A percentile compares a stretch with the other conserved stretches of the same genome.
phyloP scores from a whole-genome alignment of 2,797 vertebrate species.

The Rhinogobio ventralis region DNA sequence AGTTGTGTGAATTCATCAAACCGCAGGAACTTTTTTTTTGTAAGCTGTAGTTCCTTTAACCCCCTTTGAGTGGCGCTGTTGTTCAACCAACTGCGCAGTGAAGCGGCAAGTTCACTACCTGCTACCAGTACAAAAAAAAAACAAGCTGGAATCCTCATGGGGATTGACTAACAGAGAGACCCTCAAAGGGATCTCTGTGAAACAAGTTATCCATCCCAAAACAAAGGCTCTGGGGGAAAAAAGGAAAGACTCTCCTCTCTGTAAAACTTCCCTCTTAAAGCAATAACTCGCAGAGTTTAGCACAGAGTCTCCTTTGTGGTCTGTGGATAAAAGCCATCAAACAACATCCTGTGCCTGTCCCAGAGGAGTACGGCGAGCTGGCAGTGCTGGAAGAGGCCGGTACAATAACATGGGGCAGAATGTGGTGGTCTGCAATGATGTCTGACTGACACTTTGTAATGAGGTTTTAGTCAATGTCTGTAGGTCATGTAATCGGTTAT shows the following conservation, averaged over 20 bases:
- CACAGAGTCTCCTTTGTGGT: slow-evolving; percentile 69
- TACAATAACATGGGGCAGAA: slow-evolving; percentile 8
- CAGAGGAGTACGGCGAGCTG: slow-evolving; percentile 38
- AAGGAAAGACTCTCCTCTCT: slow-evolving; percentile 48
- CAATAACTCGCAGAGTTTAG: slow-evolving; percentile 62
- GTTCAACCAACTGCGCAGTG: slow-evolving; percentile 57
- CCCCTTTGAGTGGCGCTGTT: slow-evolving; percentile 70
- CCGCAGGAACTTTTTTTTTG: neutral
- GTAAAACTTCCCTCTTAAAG: slow-evolving; percentile 62
- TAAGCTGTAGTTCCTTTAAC: slow-evolving; percentile 53
- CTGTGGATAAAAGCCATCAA: slow-evolving; percentile 66
- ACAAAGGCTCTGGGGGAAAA: slow-evolving; percentile 44
- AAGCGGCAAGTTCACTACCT: slow-evolving; percentile 32
- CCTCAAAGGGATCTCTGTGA: slow-evolving; percentile 56
- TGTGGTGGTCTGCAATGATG: neutral
- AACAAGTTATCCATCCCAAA: slow-evolving; percentile 50
- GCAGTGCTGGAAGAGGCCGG: slow-evolving; percentile 30
- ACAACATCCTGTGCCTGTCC: slow-evolving; percentile 67
- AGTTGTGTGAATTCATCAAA: neutral
- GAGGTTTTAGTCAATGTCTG: slow-evolving; percentile 5
- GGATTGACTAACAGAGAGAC: slow-evolving; percentile 41
- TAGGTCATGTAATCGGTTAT: slow-evolving; percentile 14
- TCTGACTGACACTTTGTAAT: neutral
- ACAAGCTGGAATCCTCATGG: slow-evolving; percentile 41
- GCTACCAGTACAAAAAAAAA: slow-evolving; percentile 41